phyloP scores from a whole-genome alignment of 1,140 invertebrate species.

The Dysdera silvatica region DNA sequence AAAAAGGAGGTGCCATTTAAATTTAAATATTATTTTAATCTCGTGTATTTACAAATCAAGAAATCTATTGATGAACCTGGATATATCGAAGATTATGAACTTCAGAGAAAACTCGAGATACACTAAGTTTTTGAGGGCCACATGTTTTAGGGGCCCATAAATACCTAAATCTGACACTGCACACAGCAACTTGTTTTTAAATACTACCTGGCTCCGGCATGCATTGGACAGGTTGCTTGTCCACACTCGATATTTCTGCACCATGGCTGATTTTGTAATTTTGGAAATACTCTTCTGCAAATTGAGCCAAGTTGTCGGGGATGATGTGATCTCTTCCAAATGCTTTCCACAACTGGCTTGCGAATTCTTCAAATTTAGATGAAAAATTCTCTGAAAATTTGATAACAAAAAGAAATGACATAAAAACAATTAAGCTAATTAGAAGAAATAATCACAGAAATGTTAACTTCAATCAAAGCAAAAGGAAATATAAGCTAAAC shows the following conservation, averaged over 20 bases:
- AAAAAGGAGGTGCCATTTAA: no score
- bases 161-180: not conserved
- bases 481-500: no score
- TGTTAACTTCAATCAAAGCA: not conserved
- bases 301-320: slow-evolving; percentile 55
- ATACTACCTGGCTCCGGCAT: slow-evolving; percentile 60
- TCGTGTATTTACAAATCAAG: no score
- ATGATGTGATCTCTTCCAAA: slow-evolving; percentile 62
- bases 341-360: slow-evolving; percentile 49
- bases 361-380: slow-evolving; percentile 35
- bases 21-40: no score
- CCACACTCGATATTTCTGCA: slow-evolving; percentile 30
- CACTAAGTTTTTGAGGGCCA: no score
- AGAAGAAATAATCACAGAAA: not conserved
- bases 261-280: slow-evolving; percentile 42
- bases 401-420: slow-evolving; percentile 52
- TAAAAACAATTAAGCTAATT: not conserved
- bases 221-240: slow-evolving; percentile 56
- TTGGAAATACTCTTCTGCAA: slow-evolving; percentile 66
- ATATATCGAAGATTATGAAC: no score
- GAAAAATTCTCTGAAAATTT: slow-evolving; percentile 37
- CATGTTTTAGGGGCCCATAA: no score
- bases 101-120: no score
- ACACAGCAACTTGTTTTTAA: not conserved
- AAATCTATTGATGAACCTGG: no score